Evolutionary conservation across 2,888 invertebrate species (phyloP).

Genomic region (Eilema griseolum): DNA sequence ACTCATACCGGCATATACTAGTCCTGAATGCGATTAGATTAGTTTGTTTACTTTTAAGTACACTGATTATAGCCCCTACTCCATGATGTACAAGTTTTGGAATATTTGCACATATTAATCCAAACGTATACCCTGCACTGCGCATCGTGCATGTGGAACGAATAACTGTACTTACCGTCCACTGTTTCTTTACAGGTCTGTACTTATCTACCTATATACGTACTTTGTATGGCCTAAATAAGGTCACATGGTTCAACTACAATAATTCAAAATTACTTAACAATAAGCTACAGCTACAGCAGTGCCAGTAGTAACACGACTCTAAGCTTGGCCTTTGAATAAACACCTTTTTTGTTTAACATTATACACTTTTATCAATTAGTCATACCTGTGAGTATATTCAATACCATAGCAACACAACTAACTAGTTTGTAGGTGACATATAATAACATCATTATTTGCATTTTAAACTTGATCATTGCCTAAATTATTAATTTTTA

Average conservation of each 20-base stretch:
- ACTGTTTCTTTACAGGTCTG: not conserved
- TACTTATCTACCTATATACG: not conserved
- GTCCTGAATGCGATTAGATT: not conserved
- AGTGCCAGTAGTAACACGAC: not conserved
- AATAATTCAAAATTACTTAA: not conserved
- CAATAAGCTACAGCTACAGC: not conserved
- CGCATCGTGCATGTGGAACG: not conserved
- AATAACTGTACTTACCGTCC: not conserved
- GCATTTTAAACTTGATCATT: constrained; percentile 12
- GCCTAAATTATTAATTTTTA: not conserved
- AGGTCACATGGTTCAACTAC: not conserved
- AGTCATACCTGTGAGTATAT: constrained; percentile 2
- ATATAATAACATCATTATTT: constrained; percentile 2
- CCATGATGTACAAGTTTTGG: not conserved
- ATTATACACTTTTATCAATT: not conserved
- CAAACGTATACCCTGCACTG: not conserved
- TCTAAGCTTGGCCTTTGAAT: constrained; percentile 1
- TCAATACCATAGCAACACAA: constrained; percentile 11
- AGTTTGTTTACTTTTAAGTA: not conserved
- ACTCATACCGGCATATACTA: not conserved
- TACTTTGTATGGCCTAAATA: not conserved
- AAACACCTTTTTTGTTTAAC: not conserved
- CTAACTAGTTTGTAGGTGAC: constrained; percentile 20
- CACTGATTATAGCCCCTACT: not conserved
- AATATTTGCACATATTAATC: constrained; percentile 1